Evolutionary conservation across 2,797 vertebrate genomes (phyloP), one percentile per base, ranked within the genome.

Genomic region (Pseudomugil gertrudae): DNA sequence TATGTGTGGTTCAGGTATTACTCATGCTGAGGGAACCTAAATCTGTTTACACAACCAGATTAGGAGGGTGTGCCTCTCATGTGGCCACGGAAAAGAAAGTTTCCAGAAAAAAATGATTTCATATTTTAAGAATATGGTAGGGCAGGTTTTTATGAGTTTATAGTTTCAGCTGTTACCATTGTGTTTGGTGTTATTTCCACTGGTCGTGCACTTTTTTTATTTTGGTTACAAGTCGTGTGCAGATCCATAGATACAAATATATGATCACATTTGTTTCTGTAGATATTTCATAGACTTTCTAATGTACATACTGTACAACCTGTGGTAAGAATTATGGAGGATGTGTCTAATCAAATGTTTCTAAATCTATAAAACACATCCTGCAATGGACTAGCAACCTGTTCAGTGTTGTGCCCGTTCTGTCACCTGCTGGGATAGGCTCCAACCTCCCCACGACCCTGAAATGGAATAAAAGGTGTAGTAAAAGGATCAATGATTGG

Each of bases 1-100:
- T 66, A 66, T 43, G 65, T 66, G 65, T 55, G 54, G 47, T 61
- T 55, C 32, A 69, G 57, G 24, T 72, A 66, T 66, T 66, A 60
- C 50, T 65, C 56, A 59, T 58, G 33, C 27, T 36, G 56, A 53
- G 55, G 57, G 50, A 32, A 45, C 43, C 32, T 65, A 48, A 35
- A 56, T 72, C 32, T 66, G 51, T 66, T 66, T 72, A 54, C 62
- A 59, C 19, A 50, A 27, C 54, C 51, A 45, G 36, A 64, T 64
- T 9, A 59, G 23, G 11, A 58, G 24, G 36, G 36, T 50, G 21
- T 33, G 35, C 24, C 50, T 40, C 23, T 53, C 32, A 54, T 38
- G 38, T 26, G 38, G n/a, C 21, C 43, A 54, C 50, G 40, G 51
- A 51, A 43, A 57, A 33, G 17, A 38, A 43, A 24, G 23, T 62